phyloP scores from a whole-genome alignment of 2,113 vertebrate species.

The Carlito syrichta region DNA sequence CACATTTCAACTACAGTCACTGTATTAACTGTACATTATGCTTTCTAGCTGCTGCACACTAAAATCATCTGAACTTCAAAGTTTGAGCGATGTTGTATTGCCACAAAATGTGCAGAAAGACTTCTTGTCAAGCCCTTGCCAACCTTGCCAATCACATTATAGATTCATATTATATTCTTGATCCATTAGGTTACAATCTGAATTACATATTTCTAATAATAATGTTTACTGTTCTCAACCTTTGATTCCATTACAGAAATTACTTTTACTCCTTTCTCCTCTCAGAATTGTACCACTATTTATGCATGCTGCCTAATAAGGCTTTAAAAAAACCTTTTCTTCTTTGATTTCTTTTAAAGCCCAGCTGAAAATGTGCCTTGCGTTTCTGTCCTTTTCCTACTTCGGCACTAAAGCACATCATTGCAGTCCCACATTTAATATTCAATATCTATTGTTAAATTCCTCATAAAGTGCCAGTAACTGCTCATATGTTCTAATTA shows the following conservation, averaged over 20 bases:
- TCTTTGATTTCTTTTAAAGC: constrained; percentile 26
- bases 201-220: constrained; percentile 36
- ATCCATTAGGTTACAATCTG: constrained; percentile 7
- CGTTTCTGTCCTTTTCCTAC: background rate
- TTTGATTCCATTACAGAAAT: constrained; percentile 46
- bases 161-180: constrained; percentile 1
- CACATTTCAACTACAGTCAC: background rate
- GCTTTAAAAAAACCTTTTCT: background rate
- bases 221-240: constrained; percentile 18
- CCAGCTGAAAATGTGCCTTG: background rate
- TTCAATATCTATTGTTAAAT: constrained; percentile 65
- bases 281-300: background rate
- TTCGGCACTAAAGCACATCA: background rate
- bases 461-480: constrained; percentile 61
- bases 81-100: background rate
- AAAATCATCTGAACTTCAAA: background rate
- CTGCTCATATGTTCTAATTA: constrained; percentile 71
- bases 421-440: constrained; percentile 49
- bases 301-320: background rate
- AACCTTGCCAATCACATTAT: constrained; percentile 10
- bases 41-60: background rate
- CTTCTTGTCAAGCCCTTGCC: background rate
- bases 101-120: background rate
- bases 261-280: constrained; percentile 1
- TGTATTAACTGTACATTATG: background rate